Conservation (phyloP, 2,888 invertebrate species). For the Gerosis bhagava region DNA sequence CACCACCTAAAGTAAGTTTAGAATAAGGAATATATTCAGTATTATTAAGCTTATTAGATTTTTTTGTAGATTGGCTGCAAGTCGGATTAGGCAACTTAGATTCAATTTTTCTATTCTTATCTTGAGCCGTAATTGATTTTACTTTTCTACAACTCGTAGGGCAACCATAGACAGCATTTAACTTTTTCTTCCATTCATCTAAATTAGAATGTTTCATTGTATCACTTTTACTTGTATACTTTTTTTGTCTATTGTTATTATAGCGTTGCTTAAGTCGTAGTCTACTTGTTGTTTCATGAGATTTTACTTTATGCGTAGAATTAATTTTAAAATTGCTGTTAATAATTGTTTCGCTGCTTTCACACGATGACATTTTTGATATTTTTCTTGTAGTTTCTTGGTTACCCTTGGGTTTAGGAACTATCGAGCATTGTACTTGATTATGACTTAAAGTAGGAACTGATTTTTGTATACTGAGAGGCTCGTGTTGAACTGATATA, state of each 20-base stretch:
- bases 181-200: slow-evolving; percentile 65
- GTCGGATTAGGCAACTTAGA: neutral
- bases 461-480: slow-evolving; percentile 8
- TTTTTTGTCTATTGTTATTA: too few relatives aligned
- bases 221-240: too few relatives aligned
- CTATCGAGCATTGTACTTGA: slow-evolving; percentile 8
- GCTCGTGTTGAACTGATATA: slow-evolving; percentile 50
- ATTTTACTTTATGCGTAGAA: slow-evolving; percentile 35
- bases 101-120: slow-evolving; percentile 1
- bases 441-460: slow-evolving; percentile 19
- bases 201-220: slow-evolving; percentile 46
- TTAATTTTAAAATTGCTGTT: slow-evolving; percentile 51
- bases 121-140: slow-evolving; percentile 35
- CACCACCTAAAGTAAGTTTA: slow-evolving; percentile 71
- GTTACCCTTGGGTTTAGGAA: slow-evolving; percentile 1
- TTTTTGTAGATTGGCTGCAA: slow-evolving; percentile 1
- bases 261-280: too few relatives aligned
- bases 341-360: slow-evolving; percentile 63
- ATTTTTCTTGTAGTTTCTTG: slow-evolving; percentile 45
- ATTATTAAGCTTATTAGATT: slow-evolving; percentile 44
- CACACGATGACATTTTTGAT: slow-evolving; percentile 60
- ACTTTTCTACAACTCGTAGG: slow-evolving; percentile 41
- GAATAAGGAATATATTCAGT: slow-evolving; percentile 74
- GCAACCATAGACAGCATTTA: slow-evolving; percentile 58
- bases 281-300: too few relatives aligned